Percentiles rank a stretch among this genome's conserved stretches.
phyloP scores from a whole-genome alignment of 2,113 vertebrate species.

The Proterorhinus semilunaris region DNA sequence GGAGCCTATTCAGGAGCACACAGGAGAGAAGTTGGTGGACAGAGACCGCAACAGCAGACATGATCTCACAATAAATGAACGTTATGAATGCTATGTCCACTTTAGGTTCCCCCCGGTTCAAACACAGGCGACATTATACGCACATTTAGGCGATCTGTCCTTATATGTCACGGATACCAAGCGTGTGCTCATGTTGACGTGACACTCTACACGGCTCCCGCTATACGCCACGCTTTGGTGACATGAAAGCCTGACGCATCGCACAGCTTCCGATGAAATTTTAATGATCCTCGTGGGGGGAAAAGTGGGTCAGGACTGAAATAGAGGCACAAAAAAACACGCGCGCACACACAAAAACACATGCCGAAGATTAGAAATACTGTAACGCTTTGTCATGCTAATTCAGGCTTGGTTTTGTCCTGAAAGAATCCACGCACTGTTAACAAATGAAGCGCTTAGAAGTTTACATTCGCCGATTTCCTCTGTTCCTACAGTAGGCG shows the following conservation, averaged over 20 bases:
- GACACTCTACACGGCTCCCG: not conserved
- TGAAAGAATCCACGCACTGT: constrained; percentile 16
- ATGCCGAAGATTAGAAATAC: constrained; percentile 17
- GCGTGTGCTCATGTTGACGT: not conserved
- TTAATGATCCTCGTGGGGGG: constrained; percentile 32
- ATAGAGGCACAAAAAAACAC: constrained; percentile 18
- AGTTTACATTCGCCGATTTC: constrained; percentile 16
- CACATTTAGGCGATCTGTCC: not conserved
- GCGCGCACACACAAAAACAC: constrained; percentile 12
- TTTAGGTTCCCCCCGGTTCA: too few relatives aligned
- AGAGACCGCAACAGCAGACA: too few relatives aligned
- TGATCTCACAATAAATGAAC: too few relatives aligned
- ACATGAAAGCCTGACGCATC: not conserved
- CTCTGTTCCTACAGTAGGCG: not conserved
- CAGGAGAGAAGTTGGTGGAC: too few relatives aligned
- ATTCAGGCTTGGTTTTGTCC: constrained; percentile 3
- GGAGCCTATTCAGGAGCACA: too few relatives aligned
- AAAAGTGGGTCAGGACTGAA: constrained; percentile 36
- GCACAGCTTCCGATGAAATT: constrained; percentile 28
- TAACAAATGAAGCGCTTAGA: constrained; percentile 39
- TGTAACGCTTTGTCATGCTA: constrained; percentile 39
- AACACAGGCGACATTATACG: not conserved
- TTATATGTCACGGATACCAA: not conserved
- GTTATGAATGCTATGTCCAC: too few relatives aligned
- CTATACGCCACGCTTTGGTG: constrained; percentile 23